These are phyloP conservation scores for Calidris pugnax DNA, from an alignment of 2,113 vertebrate genomes.

Conservation along the genomic window DNA sequence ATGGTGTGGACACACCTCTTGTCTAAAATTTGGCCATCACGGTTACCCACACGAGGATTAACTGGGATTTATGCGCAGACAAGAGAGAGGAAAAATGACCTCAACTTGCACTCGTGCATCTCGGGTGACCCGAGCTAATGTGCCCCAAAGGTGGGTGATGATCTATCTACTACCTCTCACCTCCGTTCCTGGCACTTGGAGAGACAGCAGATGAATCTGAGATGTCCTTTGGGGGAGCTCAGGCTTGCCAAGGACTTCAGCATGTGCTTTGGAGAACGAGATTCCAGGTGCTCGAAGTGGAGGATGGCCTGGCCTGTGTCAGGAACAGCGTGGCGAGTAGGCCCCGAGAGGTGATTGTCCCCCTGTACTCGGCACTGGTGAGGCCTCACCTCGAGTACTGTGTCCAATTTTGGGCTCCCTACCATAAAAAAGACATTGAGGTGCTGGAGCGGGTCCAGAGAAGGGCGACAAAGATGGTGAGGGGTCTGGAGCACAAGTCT, in stretches of 20 bases:
- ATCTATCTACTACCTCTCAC: neutral
- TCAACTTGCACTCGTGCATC: neutral
- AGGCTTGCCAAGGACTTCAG: neutral
- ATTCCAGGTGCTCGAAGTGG: neutral
- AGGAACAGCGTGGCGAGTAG: too few species aligned
- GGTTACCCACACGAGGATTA: neutral
- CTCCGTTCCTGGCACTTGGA: neutral
- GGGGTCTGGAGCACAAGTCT: too few species aligned
- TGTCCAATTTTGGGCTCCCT: too few species aligned
- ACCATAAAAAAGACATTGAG: too few species aligned
- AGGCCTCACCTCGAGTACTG: too few species aligned
- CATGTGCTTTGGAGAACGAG: neutral
- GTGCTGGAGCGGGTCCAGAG: too few species aligned
- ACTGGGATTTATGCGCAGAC: neutral
- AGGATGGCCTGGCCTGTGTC: too few species aligned
- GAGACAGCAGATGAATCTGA: neutral
- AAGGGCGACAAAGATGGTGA: too few species aligned
- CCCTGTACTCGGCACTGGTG: too few species aligned
- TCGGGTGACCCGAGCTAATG: neutral
- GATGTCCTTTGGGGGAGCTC: neutral
- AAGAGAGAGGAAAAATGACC: neutral
- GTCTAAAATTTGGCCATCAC: neutral
- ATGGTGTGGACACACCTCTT: neutral
- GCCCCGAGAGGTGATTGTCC: too few species aligned
- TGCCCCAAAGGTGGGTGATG: neutral